Base-by-base conservation (phyloP, 2,113 vertebrate species). In the Corydoras maculifer region DNA sequence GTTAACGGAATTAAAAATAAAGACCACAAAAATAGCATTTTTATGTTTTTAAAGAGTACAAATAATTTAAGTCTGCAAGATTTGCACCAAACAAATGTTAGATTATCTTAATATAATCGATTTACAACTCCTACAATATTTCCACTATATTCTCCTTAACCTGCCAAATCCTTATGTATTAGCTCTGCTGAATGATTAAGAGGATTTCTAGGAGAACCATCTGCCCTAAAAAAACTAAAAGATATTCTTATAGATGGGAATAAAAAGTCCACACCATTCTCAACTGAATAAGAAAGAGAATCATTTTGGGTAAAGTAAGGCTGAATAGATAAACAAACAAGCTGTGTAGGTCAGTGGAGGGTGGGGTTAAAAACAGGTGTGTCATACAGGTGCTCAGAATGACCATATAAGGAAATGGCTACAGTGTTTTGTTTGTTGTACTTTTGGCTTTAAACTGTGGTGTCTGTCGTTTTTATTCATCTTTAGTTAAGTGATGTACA, bases 361-460 rank as follows among this genome's bases (percentile, higher is more conserved):
- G 66, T 18, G 55, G 66, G 11, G 66, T 15, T 18, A 2, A 55
- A 9, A 11, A 29, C n/a, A 57, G 15, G 66, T 35, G 65, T 68
- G 66, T 48, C 10, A 49, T 58, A 31, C 66, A 68, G 66, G 55
- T 68, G 66, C 8, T 58, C 9, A 12, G 10, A n/a, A 58, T 68
- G 66, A 58, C 66, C 54, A 68, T 68, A 68, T 58, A 68, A 68
- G 48, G 66, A 7, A 54, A 58, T 58, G 13, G 31, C 32, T 8
- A 35, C 2, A 35, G 9, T 2, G 30, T 43, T 18, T 57, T 68
- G 51, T 43, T n/a, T 14, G 62, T 43, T 14, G 51, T 53, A 53
- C 9, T 53, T 12, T 14, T 53, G 51, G 35, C 4, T 43, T 43
- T 43, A 43, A 43, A 43, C 35, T 43, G 4, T 43, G 35, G 35